Evolutionary conservation across 2,113 vertebrate species (phyloP).

Genomic region (Centrocercus urophasianus): DNA sequence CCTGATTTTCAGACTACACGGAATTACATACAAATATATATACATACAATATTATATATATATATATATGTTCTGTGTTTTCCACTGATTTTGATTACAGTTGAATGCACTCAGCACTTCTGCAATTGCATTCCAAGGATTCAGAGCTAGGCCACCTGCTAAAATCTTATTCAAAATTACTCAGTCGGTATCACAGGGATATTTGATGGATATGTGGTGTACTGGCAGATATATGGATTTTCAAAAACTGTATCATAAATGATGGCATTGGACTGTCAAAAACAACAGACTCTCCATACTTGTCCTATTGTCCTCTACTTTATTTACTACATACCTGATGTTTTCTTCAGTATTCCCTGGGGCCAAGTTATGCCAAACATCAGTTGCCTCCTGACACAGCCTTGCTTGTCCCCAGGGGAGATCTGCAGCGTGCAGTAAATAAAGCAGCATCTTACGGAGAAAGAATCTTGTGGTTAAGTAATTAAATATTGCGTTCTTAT

Average conservation of each 20-base stretch:
- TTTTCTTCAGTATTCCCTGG: not conserved
- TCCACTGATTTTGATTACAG: not conserved
- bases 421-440: not conserved
- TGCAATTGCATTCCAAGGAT: not conserved
- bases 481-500: not conserved
- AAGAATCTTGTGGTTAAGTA: not conserved
- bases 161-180: not conserved
- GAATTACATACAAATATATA: not conserved
- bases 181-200: not conserved
- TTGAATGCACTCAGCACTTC: not conserved
- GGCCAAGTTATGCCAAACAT: not conserved
- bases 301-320: not conserved
- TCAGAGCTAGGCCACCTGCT: not conserved
- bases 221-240: not conserved
- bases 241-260: not conserved
- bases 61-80: not conserved
- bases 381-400: not conserved
- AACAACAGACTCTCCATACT: not conserved
- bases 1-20: not conserved
- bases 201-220: accelerated
- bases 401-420: not conserved
- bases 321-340: not conserved
- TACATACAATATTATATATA: not conserved
- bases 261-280: not conserved
- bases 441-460: not conserved